These are phyloP conservation scores for Luidia sarsii DNA, from an alignment of 53 echinoderm and acorn worm genomes.

Conservation along the genomic window DNA sequence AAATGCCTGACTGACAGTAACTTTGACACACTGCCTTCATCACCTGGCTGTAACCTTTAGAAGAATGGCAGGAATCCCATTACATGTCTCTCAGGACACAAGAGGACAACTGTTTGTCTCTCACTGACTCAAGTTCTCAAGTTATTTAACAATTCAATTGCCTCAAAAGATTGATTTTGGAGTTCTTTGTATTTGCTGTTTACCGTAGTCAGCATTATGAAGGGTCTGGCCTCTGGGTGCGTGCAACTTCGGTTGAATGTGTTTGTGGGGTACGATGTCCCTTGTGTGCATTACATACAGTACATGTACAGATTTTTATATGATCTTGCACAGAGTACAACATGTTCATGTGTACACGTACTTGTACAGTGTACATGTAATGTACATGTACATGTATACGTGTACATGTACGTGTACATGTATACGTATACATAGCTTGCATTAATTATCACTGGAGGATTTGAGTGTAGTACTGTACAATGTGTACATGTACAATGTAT, in stretches of 20 bases:
- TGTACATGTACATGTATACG: background rate
- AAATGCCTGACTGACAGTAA: too few species aligned
- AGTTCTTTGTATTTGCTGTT: too few species aligned
- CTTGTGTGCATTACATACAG: background rate
- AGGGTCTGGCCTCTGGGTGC: too few species aligned
- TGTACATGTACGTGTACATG: background rate
- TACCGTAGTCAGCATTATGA: too few species aligned
- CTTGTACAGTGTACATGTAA: constrained; percentile 6
- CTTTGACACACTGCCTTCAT: background rate
- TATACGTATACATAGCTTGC: background rate
- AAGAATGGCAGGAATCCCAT: constrained; percentile 53
- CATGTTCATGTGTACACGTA: background rate
- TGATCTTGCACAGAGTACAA: background rate
- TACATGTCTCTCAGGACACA: constrained; percentile 38
- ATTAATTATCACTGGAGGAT: too few species aligned
- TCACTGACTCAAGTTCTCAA: too few species aligned
- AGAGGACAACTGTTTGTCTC: constrained; percentile 36
- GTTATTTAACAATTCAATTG: too few species aligned
- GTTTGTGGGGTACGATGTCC: background rate
- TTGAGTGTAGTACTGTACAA: too few species aligned
- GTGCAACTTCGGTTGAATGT: too few species aligned
- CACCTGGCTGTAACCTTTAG: constrained; percentile 43
- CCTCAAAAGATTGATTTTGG: too few species aligned
- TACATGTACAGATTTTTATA: background rate
- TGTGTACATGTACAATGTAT: too few species aligned